phyloP scores from a whole-genome alignment of 2,113 vertebrate genomes.

The Bubo blakistoni region DNA sequence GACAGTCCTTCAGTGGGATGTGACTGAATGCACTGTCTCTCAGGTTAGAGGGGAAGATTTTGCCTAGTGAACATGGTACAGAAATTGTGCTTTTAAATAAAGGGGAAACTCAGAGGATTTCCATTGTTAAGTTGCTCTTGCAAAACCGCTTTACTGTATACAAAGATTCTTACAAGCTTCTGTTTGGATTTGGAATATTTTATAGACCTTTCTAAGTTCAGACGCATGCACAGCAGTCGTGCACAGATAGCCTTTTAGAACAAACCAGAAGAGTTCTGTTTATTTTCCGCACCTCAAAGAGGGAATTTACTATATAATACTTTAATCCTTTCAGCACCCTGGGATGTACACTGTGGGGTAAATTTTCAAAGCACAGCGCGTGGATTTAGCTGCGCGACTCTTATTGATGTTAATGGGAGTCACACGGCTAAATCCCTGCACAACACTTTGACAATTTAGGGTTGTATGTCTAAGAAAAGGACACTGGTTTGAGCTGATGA shows the following conservation, averaged over 20 bases:
- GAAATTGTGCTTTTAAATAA: background rate
- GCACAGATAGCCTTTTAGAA: slow-evolving; percentile 46
- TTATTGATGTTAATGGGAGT: slow-evolving; percentile 75
- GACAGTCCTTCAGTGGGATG: background rate
- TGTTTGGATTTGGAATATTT: slow-evolving; percentile 18
- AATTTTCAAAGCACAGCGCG: slow-evolving; percentile 64
- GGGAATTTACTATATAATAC: slow-evolving; percentile 70
- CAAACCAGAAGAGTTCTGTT: slow-evolving; percentile 55
- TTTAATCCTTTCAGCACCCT: slow-evolving; percentile 73
- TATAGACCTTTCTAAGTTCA: slow-evolving; percentile 25
- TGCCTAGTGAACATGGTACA: background rate
- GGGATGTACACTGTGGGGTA: slow-evolving; percentile 69
- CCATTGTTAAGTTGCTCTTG: background rate
- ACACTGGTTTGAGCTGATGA: slow-evolving; percentile 60
- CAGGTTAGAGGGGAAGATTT: background rate
- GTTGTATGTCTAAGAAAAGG: slow-evolving; percentile 64
- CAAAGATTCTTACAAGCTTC: background rate
- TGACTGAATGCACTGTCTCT: background rate
- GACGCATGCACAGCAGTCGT: background rate
- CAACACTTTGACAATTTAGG: slow-evolving; percentile 68
- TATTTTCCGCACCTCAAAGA: slow-evolving; percentile 53
- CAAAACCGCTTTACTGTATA: background rate
- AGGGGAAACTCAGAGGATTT: background rate
- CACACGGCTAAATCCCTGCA: slow-evolving; percentile 71
- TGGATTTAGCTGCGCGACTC: slow-evolving; percentile 68